These are phyloP conservation scores for Sebastes taczanowskii DNA, from an alignment of 2,797 vertebrate genomes.

Conservation along the genomic window DNA sequence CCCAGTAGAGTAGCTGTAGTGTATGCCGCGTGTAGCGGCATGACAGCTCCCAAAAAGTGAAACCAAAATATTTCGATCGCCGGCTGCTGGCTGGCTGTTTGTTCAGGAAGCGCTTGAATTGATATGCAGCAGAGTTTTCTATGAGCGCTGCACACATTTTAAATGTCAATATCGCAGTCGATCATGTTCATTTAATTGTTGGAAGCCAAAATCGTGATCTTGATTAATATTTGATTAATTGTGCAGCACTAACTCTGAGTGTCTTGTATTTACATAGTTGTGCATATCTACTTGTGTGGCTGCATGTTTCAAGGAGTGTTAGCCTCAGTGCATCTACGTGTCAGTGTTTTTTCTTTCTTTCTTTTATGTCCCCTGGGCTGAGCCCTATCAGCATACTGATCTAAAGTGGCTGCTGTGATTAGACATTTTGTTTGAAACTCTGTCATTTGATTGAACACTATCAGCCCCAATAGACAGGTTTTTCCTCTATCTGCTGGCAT, in stretches of 20 bases:
- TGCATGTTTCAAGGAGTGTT: not conserved
- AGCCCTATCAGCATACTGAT: constrained; percentile 46
- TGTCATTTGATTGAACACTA: constrained; percentile 66
- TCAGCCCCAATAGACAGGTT: constrained; percentile 32
- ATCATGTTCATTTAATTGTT: too few species aligned
- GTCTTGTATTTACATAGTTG: not conserved
- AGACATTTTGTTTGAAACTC: constrained; percentile 52
- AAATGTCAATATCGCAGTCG: too few species aligned
- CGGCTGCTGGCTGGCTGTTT: not conserved
- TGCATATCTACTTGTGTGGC: not conserved
- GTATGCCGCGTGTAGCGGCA: too few species aligned
- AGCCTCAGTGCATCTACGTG: not conserved
- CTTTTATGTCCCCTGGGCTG: constrained; percentile 7
- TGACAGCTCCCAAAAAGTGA: too few species aligned
- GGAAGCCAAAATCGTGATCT: too few species aligned
- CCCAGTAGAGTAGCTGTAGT: too few species aligned
- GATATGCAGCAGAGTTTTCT: too few species aligned
- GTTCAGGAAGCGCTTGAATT: too few species aligned
- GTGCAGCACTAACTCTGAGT: not conserved
- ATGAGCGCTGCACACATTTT: too few species aligned
- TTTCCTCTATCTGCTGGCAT: constrained; percentile 43
- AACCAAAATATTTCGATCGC: too few species aligned
- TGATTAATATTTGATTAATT: too few species aligned
- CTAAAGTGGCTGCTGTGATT: constrained; percentile 48
- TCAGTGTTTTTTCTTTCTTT: not conserved